Conservation (phyloP, 2,797 vertebrate genomes). For the Pseudochirops corinnae region DNA sequence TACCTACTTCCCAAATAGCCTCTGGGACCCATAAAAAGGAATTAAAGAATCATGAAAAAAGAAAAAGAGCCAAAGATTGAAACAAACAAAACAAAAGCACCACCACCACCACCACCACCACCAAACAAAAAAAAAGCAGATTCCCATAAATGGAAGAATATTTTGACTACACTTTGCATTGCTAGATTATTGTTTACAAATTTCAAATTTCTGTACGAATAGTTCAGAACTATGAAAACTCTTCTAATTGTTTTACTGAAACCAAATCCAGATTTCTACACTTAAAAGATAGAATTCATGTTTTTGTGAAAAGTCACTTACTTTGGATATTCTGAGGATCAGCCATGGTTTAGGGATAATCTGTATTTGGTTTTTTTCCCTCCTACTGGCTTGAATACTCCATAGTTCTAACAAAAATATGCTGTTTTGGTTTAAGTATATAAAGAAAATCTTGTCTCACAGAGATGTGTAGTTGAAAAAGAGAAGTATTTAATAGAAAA, state of each 20-base stretch:
- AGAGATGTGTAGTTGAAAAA: background rate
- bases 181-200: background rate
- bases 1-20: background rate
- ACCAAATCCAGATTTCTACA: background rate
- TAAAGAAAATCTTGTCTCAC: background rate
- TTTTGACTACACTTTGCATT: conserved; percentile 34
- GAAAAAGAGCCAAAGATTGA: background rate
- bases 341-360: background rate
- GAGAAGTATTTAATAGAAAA: background rate
- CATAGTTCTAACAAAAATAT: background rate
- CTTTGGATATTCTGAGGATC: background rate
- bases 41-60: background rate
- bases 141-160: conserved; percentile 34
- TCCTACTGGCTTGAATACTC: background rate
- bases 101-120: no score
- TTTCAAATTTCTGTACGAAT: background rate
- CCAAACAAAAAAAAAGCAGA: background rate
- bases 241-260: conserved; percentile 20
- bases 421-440: background rate
- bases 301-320: background rate
- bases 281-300: conserved; percentile 16
- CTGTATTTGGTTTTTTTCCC: background rate
- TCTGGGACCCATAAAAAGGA: background rate
- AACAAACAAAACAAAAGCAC: background rate
- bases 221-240: background rate